These are phyloP conservation scores for Dryococelus australis DNA, from an alignment of 2,888 invertebrate species.

Conservation along the genomic window DNA sequence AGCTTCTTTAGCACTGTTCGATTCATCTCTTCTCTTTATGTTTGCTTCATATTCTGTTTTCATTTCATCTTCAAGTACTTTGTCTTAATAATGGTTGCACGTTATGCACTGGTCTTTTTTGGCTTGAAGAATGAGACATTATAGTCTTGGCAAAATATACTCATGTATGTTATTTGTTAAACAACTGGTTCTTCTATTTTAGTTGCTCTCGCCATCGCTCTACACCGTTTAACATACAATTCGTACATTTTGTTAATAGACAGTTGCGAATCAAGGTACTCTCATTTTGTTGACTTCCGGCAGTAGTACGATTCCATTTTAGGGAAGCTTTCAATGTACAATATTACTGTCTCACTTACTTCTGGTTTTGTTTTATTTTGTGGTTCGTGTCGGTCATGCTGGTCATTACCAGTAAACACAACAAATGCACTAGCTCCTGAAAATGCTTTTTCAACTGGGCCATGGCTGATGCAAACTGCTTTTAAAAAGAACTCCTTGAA, in stretches of 20 bases:
- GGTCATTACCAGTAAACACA: background rate
- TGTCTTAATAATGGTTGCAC: background rate
- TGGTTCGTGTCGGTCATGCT: background rate
- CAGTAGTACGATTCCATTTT: background rate
- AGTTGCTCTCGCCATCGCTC: no score
- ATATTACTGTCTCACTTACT: background rate
- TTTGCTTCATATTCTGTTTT: conserved; percentile 22
- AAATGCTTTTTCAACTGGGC: background rate
- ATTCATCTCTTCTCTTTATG: conserved; percentile 17
- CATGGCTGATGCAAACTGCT: conserved; percentile 6
- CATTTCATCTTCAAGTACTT: background rate
- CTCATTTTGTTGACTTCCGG: background rate
- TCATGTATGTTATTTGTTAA: background rate
- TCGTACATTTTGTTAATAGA: conserved; percentile 23
- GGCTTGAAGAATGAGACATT: conserved; percentile 5
- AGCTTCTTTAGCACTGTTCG: background rate
- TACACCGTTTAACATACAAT: background rate
- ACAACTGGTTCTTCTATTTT: background rate
- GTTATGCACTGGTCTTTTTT: conserved; percentile 23
- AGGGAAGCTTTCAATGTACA: background rate
- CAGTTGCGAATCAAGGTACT: background rate
- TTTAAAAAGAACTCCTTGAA: background rate
- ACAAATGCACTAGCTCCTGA: background rate
- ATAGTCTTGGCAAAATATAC: conserved; percentile 3
- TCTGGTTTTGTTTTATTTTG: conserved; percentile 13